Percentiles rank a stretch among this genome's conserved stretches.
Conservation (phyloP, 2,113 vertebrate species). For the Ptychochromis oligacanthus region DNA sequence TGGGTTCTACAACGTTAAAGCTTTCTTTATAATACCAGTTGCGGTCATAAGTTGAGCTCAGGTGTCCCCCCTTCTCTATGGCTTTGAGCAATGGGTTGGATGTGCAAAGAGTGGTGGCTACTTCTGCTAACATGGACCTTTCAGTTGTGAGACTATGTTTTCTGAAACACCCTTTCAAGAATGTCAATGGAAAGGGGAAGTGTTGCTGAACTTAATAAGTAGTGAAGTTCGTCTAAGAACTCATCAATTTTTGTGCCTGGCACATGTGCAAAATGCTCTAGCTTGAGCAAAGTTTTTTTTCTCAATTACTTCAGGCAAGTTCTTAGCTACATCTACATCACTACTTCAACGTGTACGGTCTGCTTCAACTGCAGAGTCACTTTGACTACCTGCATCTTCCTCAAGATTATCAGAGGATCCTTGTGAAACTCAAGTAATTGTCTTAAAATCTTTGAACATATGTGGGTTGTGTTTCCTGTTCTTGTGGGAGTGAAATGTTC, state of each 20-base stretch:
- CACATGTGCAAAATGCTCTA: slow-evolving; percentile 45
- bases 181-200: background rate
- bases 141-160: no score
- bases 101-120: no score
- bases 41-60: no score
- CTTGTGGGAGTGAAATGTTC: slow-evolving; percentile 32
- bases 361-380: background rate
- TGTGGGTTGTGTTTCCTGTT: slow-evolving; percentile 40
- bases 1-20: slow-evolving; percentile 42
- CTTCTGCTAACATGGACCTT: no score
- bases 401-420: no score
- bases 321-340: background rate
- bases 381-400: background rate
- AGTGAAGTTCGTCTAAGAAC: slow-evolving; percentile 27
- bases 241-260: slow-evolving; percentile 31
- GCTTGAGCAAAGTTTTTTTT: slow-evolving; percentile 20
- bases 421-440: slow-evolving; percentile 5
- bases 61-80: no score
- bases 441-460: slow-evolving; percentile 29
- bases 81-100: no score
- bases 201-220: slow-evolving; percentile 1
- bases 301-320: slow-evolving; percentile 33
- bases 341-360: background rate
- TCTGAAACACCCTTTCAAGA: slow-evolving; percentile 12
- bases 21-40: slow-evolving; percentile 36